These are phyloP conservation scores for Hypsibius dujardini DNA, from an alignment of 1,140 invertebrate genomes.

Conservation along the genomic window DNA sequence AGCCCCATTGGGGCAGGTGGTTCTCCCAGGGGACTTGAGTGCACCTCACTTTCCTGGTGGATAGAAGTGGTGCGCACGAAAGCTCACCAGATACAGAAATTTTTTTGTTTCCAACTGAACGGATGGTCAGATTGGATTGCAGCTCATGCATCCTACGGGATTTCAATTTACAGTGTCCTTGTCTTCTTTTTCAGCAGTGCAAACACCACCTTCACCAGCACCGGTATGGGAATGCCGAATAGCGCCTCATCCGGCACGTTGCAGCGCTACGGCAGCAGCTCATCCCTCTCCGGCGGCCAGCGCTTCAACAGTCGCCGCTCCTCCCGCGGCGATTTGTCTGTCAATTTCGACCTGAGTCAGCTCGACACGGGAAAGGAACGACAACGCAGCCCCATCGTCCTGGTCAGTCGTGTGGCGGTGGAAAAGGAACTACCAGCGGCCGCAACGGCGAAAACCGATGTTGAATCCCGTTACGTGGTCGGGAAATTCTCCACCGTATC, in stretches of 20 bases:
- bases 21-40: too few relatives aligned
- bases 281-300: neutral
- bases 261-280: neutral
- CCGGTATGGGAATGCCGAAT: too few relatives aligned
- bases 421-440: neutral
- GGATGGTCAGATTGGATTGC: too few relatives aligned
- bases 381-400: neutral
- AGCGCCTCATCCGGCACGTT: neutral
- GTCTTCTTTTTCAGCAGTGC: too few relatives aligned
- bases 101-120: too few relatives aligned
- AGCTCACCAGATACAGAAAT: too few relatives aligned
- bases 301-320: neutral
- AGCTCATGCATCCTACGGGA: too few relatives aligned
- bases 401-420: constrained; percentile 11
- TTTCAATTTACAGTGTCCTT: too few relatives aligned
- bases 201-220: too few relatives aligned
- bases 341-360: neutral
- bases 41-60: too few relatives aligned
- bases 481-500: neutral
- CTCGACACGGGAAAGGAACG: neutral
- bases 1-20: too few relatives aligned
- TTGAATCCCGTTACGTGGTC: constrained; percentile 10
- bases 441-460: neutral
- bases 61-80: too few relatives aligned
- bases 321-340: neutral